These are phyloP conservation scores for Rhodophaea formosa DNA, from an alignment of 2,888 invertebrate species.

Conservation along the genomic window DNA sequence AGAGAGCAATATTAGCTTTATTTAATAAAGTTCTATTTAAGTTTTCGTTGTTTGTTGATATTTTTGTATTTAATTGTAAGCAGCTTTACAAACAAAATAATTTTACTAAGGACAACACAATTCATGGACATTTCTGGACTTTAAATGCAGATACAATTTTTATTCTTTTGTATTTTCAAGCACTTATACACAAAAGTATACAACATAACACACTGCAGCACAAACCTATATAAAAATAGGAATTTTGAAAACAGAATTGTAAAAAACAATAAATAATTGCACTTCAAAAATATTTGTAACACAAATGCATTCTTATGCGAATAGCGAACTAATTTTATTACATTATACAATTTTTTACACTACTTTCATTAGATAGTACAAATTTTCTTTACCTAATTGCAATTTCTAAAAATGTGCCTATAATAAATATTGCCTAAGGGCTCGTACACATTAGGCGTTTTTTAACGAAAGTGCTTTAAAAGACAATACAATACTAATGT, in stretches of 20 bases:
- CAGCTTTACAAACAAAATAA: neutral
- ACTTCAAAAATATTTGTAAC: constrained; percentile 38
- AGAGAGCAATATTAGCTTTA: constrained; percentile 32
- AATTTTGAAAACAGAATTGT: neutral
- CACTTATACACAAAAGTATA: neutral
- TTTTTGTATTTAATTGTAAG: constrained; percentile 30
- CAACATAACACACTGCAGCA: constrained; percentile 15
- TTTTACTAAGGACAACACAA: neutral
- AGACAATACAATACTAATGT: too few relatives aligned
- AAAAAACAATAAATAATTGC: constrained; percentile 12
- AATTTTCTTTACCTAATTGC: constrained; percentile 46
- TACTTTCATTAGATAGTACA: too few relatives aligned
- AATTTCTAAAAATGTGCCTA: constrained; percentile 47
- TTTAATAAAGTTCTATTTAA: constrained; percentile 50
- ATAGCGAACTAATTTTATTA: constrained; percentile 30
- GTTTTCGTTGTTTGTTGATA: constrained; percentile 54
- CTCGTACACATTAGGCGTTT: too few relatives aligned
- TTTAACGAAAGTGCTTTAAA: too few relatives aligned
- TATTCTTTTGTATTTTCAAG: neutral
- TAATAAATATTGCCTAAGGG: constrained; percentile 55
- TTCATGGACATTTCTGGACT: neutral
- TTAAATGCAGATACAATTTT: neutral
- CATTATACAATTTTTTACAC: constrained; percentile 30
- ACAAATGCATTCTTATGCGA: constrained; percentile 41
- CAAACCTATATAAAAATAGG: constrained; percentile 23